Percentiles rank a stretch among this genome's conserved stretches.
Evolutionary conservation across 2,888 invertebrate genomes (phyloP).

Genomic region (Cheilosia scutellata): DNA sequence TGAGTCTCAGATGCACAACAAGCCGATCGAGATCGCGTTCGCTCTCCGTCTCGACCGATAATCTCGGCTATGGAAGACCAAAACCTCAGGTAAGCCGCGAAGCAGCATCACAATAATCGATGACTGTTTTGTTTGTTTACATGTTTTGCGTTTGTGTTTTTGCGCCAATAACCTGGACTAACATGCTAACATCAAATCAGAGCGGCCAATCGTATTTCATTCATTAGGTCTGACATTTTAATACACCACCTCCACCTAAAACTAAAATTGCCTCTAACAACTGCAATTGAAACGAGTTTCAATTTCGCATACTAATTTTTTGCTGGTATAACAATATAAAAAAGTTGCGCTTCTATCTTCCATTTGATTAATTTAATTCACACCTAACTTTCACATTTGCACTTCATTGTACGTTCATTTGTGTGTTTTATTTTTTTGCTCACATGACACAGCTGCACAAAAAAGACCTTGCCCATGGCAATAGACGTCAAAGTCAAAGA

Average conservation of each 20-base stretch:
- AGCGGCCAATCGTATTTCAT: constrained; percentile 41
- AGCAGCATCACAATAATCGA: constrained; percentile 25
- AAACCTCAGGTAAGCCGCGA: constrained; percentile 67
- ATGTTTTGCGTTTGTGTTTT: constrained; percentile 40
- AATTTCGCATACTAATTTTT: background rate
- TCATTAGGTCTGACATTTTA: constrained; percentile 15
- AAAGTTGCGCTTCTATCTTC: constrained; percentile 41
- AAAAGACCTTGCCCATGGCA: constrained; percentile 15
- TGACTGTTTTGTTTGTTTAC: constrained; percentile 46
- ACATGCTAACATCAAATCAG: constrained; percentile 42
- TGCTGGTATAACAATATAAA: background rate
- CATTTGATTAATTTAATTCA: constrained; percentile 39
- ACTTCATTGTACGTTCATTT: constrained; percentile 38
- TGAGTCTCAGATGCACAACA: constrained; percentile 80
- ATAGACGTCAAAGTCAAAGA: background rate
- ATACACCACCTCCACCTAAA: constrained; percentile 17
- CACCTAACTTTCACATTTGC: constrained; percentile 57
- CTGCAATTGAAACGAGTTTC: constrained; percentile 24
- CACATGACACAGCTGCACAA: constrained; percentile 18
- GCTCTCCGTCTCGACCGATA: constrained; percentile 77
- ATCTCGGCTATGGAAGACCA: constrained; percentile 58
- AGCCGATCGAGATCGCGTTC: constrained; percentile 79
- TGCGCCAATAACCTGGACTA: constrained; percentile 49
- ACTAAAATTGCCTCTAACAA: constrained; percentile 28
- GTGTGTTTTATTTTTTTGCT: background rate